Evolutionary conservation across 2,888 invertebrate species (phyloP).

Genomic region (Macrophya annulata): DNA sequence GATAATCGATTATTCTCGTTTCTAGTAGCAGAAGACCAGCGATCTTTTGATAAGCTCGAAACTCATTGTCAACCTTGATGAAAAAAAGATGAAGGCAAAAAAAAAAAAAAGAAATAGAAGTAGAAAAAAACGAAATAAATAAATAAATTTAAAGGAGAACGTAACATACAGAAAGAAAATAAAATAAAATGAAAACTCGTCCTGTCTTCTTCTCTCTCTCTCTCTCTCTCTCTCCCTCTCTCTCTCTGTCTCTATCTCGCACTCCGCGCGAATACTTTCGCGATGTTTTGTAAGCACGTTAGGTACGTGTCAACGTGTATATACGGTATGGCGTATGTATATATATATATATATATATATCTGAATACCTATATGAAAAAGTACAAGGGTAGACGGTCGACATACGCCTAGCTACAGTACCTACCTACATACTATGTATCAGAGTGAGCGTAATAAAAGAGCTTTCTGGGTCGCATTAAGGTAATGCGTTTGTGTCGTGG

Average conservation of each 20-base stretch:
- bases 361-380: background rate
- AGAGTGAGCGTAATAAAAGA: slow-evolving; percentile 72
- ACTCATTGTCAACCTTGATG: no score
- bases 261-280: background rate
- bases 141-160: background rate
- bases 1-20: background rate
- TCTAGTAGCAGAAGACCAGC: background rate
- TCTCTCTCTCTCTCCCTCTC: background rate
- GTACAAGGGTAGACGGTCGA: slow-evolving; percentile 6
- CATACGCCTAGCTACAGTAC: slow-evolving; percentile 39
- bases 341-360: no score
- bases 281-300: slow-evolving; percentile 31
- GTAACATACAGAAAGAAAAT: background rate
- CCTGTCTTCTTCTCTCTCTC: background rate
- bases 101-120: background rate
- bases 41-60: background rate
- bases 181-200: background rate
- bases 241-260: background rate
- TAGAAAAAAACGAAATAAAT: background rate
- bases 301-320: slow-evolving; percentile 32
- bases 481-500: slow-evolving; percentile 71
- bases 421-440: slow-evolving; percentile 3
- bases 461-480: slow-evolving; percentile 76
- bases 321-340: no score
- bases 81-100: background rate